phyloP scores from a whole-genome alignment of 2,888 invertebrate species.

The Rugalucina vietnamica region DNA sequence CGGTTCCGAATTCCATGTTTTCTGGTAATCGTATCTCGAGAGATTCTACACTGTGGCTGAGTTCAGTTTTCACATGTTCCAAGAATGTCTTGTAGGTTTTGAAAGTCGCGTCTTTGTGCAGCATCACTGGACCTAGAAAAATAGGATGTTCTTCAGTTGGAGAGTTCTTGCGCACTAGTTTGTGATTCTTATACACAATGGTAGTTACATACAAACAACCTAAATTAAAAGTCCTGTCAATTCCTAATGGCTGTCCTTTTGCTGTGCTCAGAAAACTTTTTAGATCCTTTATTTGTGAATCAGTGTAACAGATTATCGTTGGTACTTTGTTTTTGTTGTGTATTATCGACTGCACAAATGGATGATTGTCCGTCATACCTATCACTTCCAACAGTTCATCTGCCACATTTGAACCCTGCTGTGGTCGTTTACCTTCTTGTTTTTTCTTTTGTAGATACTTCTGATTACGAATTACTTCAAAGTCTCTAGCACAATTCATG shows the following conservation, averaged over 20 bases:
- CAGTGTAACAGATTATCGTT: conserved; percentile 38
- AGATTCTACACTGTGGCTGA: not conserved
- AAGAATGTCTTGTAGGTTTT: not conserved
- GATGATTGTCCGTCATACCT: conserved; percentile 28
- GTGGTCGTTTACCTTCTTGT: not conserved
- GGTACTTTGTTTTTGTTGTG: conserved; percentile 38
- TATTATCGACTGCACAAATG: conserved; percentile 24
- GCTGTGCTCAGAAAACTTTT: conserved; percentile 10
- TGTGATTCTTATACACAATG: conserved; percentile 43
- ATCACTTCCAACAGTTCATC: conserved; percentile 34
- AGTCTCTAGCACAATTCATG: conserved; percentile 11
- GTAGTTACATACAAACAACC: conserved; percentile 36
- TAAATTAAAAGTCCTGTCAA: conserved; percentile 47
- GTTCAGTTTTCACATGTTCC: not conserved
- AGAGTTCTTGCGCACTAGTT: conserved; percentile 26
- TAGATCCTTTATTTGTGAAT: conserved; percentile 30
- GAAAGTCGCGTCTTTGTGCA: conserved; percentile 1
- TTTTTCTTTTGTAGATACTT: conserved; percentile 7
- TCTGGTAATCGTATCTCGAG: not conserved
- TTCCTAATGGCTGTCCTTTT: conserved; percentile 6
- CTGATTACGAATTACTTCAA: conserved; percentile 10
- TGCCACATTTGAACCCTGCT: conserved; percentile 26
- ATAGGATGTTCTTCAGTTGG: conserved; percentile 27
- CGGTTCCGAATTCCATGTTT: not conserved
- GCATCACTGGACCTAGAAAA: conserved; percentile 34